Conservation (phyloP, 2,797 vertebrate genomes). For the Sarcophilus harrisii region DNA sequence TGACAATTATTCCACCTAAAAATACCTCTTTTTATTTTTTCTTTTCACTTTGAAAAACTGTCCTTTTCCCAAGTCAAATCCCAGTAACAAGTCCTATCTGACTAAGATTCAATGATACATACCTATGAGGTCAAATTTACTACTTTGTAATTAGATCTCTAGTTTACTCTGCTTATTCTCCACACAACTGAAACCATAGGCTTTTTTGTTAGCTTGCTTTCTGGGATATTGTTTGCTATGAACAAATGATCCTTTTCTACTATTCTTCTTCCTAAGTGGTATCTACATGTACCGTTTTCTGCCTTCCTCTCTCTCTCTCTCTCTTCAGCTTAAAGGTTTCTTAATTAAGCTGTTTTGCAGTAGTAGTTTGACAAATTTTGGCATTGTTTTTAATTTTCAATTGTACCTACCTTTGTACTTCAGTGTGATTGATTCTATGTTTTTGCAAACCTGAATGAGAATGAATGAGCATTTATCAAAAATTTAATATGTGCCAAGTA, state of each 20-base stretch:
- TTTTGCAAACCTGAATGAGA: background rate
- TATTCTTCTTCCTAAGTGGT: background rate
- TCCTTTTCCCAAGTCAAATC: background rate
- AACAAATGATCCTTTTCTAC: background rate
- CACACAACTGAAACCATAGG: background rate
- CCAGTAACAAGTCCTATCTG: background rate
- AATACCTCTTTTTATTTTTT: background rate
- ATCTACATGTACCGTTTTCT: background rate
- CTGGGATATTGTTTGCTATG: background rate
- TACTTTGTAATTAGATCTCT: background rate
- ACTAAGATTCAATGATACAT: background rate
- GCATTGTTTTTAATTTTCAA: background rate
- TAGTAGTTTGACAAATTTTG: background rate
- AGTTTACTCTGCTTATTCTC: background rate
- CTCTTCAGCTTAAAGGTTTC: background rate
- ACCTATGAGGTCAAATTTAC: background rate
- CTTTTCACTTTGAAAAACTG: background rate
- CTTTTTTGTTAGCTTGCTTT: background rate
- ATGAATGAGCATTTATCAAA: background rate
- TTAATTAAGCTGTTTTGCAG: background rate
- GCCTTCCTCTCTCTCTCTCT: background rate
- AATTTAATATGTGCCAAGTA: background rate
- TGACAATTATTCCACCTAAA: background rate
- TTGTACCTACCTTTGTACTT: background rate
- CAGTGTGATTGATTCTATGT: background rate